Conservation (phyloP, 2,888 invertebrate genomes). For the Brachynemurus nebulosus region DNA sequence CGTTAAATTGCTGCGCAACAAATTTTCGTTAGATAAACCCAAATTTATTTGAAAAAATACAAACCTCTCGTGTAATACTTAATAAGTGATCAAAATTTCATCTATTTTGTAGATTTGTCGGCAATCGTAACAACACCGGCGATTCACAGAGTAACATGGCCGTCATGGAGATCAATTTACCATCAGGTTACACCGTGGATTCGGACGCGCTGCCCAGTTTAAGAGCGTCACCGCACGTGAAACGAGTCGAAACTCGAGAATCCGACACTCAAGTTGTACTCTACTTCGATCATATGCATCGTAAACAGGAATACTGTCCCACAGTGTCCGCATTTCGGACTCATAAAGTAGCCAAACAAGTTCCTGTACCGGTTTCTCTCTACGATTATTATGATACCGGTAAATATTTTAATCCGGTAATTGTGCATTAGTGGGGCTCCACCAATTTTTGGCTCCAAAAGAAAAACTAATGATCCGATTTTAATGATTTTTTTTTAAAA, state of each 20-base stretch:
- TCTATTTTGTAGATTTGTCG: conserved; percentile 18
- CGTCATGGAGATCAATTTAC: conserved; percentile 76
- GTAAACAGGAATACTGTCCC: conserved; percentile 54
- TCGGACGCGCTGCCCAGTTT: conserved; percentile 52
- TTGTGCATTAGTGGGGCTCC: background rate
- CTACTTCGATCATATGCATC: conserved; percentile 54
- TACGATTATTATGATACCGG: conserved; percentile 88
- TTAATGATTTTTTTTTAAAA: too few relatives aligned
- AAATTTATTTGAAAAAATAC: too few relatives aligned
- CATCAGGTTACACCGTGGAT: conserved; percentile 83
- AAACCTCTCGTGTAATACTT: too few relatives aligned
- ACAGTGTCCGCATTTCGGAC: conserved; percentile 72
- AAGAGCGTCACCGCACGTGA: conserved; percentile 41
- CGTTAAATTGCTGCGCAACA: too few relatives aligned
- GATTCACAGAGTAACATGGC: conserved; percentile 68
- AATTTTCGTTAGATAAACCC: too few relatives aligned
- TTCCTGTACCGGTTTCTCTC: conserved; percentile 70
- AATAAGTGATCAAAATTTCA: background rate
- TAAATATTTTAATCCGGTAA: conserved; percentile 33
- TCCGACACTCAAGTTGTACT: conserved; percentile 49
- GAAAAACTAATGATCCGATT: too few relatives aligned
- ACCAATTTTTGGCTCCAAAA: too few relatives aligned
- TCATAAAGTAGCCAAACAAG: conserved; percentile 72
- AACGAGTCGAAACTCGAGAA: conserved; percentile 54
- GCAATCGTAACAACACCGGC: conserved; percentile 3